phyloP scores from a whole-genome alignment of 2,113 vertebrate genomes.

The Naja naja region DNA sequence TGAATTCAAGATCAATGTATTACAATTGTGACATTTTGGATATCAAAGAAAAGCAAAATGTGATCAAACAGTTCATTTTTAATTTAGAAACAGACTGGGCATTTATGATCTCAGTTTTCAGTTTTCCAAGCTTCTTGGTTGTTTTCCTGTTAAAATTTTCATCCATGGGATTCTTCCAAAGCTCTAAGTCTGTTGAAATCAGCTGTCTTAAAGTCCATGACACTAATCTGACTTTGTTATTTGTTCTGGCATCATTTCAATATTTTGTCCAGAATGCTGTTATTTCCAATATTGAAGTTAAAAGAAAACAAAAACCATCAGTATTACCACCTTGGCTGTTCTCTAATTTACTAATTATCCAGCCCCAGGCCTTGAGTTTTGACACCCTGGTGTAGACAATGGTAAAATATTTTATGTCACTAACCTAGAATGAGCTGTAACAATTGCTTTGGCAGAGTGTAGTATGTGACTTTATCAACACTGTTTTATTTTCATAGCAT shows the following conservation, averaged over 20 bases:
- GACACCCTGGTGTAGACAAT: not conserved
- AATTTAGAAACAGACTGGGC: not conserved
- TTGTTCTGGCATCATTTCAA: not conserved
- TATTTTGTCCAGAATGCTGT: not conserved
- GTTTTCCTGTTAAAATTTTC: not conserved
- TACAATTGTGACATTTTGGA: not conserved
- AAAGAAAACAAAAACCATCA: not conserved
- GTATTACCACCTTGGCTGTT: slow-evolving; percentile 23
- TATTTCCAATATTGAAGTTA: not conserved
- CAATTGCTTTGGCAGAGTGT: not conserved
- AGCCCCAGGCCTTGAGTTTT: too few species aligned
- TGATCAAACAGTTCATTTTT: not conserved
- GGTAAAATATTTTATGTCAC: slow-evolving; percentile 15
- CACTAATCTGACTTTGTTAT: not conserved
- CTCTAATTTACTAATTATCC: not conserved
- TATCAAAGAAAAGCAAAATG: not conserved
- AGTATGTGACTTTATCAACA: not conserved
- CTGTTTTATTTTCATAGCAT: not conserved
- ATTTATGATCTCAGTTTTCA: not conserved
- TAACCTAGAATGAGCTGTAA: not conserved
- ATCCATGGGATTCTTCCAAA: not conserved
- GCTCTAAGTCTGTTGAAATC: not conserved
- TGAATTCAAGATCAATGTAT: not conserved
- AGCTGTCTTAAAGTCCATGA: not conserved
- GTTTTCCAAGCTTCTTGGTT: not conserved